These are phyloP conservation scores for Brevipalpus yothersi DNA, from an alignment of 1,140 invertebrate species.

Conservation along the genomic window DNA sequence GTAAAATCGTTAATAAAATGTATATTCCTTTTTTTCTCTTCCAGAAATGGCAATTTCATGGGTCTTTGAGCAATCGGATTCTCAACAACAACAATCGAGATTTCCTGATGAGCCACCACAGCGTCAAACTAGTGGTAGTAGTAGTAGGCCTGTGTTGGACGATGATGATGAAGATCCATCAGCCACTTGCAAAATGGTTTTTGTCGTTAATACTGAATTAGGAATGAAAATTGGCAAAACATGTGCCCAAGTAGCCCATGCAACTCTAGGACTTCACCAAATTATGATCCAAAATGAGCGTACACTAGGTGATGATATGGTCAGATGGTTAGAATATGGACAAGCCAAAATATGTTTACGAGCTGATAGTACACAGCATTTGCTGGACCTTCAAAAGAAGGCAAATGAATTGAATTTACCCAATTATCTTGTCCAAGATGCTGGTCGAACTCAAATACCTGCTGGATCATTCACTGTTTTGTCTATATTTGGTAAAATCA, in stretches of 20 bases:
- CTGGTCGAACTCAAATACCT: conserved; percentile 32
- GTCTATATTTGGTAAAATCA: conserved; percentile 13
- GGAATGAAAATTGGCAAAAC: conserved; percentile 35
- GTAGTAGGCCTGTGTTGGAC: neutral
- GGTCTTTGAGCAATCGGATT: conserved; percentile 27
- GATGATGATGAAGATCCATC: conserved; percentile 2
- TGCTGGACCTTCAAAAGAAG: conserved; percentile 25
- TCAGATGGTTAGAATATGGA: conserved; percentile 27
- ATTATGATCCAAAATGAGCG: conserved; percentile 21
- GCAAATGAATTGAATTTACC: conserved; percentile 25
- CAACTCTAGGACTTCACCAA: conserved; percentile 30
- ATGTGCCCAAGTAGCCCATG: conserved; percentile 35
- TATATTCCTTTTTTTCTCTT: neutral
- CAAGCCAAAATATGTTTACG: conserved; percentile 35
- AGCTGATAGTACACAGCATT: conserved; percentile 28
- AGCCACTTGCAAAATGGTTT: conserved; percentile 31
- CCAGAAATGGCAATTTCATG: conserved; percentile 26
- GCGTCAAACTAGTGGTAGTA: neutral
- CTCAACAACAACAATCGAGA: conserved; percentile 16
- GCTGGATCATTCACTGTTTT: conserved; percentile 15
- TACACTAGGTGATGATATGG: conserved; percentile 23
- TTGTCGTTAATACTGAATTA: conserved; percentile 32
- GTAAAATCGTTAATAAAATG: neutral
- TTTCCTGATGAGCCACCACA: conserved; percentile 12
- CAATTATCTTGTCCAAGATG: conserved; percentile 32